Conservation (phyloP, 2,797 vertebrate genomes). For the Pangasius macronema region DNA sequence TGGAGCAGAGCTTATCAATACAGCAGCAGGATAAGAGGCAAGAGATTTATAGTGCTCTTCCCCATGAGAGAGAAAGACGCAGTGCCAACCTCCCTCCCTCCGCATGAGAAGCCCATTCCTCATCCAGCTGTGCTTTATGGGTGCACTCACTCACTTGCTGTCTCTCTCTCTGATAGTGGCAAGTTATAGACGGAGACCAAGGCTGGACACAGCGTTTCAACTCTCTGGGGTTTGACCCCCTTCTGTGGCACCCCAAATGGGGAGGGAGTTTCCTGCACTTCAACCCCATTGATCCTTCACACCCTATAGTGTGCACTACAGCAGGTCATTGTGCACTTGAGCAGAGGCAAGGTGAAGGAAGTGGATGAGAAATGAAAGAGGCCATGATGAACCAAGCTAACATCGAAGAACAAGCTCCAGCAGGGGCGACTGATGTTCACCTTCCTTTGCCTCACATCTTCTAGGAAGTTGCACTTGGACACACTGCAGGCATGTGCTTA, state of each 20-base stretch:
- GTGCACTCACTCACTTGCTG: constrained; percentile 38
- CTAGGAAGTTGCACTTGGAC: not conserved
- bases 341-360: not conserved
- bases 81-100: constrained; percentile 44
- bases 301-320: not conserved
- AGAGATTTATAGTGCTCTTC: constrained; percentile 62
- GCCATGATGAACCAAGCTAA: not conserved
- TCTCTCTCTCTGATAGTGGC: constrained; percentile 13
- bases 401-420: not conserved
- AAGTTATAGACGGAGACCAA: constrained; percentile 29
- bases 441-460: not conserved
- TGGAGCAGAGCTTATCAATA: constrained; percentile 63
- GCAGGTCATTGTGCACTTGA: not conserved
- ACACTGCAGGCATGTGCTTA: not conserved
- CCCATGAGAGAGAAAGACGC: constrained; percentile 56
- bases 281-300: constrained; percentile 35
- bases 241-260: constrained; percentile 17
- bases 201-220: constrained; percentile 5
- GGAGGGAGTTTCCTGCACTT: constrained; percentile 34
- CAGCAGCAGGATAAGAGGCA: constrained; percentile 58
- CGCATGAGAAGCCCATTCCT: constrained; percentile 54
- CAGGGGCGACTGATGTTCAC: not conserved
- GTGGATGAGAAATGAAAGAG: not conserved
- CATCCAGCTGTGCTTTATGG: constrained; percentile 62
- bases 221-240: constrained; percentile 11